Evolutionary conservation across 2,113 vertebrate genomes (phyloP), one percentile per base, ranked within the genome.

Genomic region (Pterocles burchelli): DNA sequence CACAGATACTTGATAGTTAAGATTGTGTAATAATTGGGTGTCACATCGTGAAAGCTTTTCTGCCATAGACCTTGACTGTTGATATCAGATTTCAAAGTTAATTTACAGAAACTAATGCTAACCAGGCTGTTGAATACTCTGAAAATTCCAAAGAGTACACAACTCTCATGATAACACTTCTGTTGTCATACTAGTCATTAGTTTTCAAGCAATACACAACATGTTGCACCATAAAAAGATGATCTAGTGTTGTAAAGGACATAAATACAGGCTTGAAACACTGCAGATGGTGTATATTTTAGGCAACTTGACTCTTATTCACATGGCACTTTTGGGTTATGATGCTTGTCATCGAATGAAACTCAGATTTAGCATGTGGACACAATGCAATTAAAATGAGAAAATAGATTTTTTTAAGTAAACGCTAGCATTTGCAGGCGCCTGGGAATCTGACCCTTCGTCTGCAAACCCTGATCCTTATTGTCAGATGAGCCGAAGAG

Each of bases 41-140:
- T 87, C 80, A 94, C 45, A 75, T 88, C 57, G 91, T 88, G 92
- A 97, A 97, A 96, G 45, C 65, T 91, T 57, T 88, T 89, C 80
- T 97, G 91, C 83, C 58, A 82, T 78, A 75, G 90, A 62, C 55
- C 95, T 95, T 89, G 88, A 80, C 71, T 81, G 34, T 73, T 96
- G 48, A 74, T 93, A 96, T 77, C 79, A 51, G 79, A 96, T 90
- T 96, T 93, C 89, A 90, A 89, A 97, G 95, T 95, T 88, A 96
- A 92, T 97, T 97, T 72, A 82, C 66, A 88, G 72, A 96, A 96
- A 26, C 72, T 90, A 86, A 95, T 93, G 51, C 67, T 94, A 95
- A 71, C 66, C 72, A 68, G 38, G 34, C 62, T 58, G 51, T 63
- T 90, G 61, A 95, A 90, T 95, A 68, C 75, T 93, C 65, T 66